Evolutionary conservation across 2,888 invertebrate species (phyloP), one percentile per base, ranked within the genome.

Genomic region (Oligia fasciuncula): DNA sequence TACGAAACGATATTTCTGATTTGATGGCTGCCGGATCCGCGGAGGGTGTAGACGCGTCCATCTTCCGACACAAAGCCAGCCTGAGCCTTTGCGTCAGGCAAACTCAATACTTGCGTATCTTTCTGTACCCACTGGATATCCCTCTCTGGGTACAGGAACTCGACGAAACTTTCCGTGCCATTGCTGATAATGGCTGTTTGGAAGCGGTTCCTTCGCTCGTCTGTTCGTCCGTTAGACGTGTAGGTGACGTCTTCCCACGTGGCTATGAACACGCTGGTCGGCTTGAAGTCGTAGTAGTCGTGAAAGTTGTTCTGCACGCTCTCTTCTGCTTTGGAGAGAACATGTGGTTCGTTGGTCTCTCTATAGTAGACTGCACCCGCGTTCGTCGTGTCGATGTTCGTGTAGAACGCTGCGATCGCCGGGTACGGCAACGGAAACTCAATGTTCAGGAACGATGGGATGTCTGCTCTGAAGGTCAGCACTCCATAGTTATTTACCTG

Each of bases 101-200:
- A 93, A 49, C 98, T 98, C n/a, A 97, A 97, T n/a, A 97, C 97
- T 88, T 98, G 98, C 0, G 97, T 97, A 80, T 98, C 98, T 72
- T 98, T 98, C 93, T 98, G 98, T 75, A 99, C 97, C 99, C 99
- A 99, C 92, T 99, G 98, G 75, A 99, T 98, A 1, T 99, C 99
- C 81, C 98, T 97, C 88, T 98, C 98, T 0, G 99, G 98, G 94
- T 99, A 99, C 79, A 99, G 96, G 87, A 99, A 97, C 91, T 99
- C 98, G 0, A 98, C 98, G 93, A 98, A 99, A 5, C 98, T 98
- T 87, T 98, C 98, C 0, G 97, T 97, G 3, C 98, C 98, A 92
- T 99, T 98, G 67, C 98, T 98, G 35, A 97, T 97, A 11, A 97
- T 83, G 2, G 95, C 96, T 17, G 94, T 89, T 97, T 99, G 99